phyloP scores from a whole-genome alignment of 2,113 vertebrate genomes.

The Hemiscyllium ocellatum region DNA sequence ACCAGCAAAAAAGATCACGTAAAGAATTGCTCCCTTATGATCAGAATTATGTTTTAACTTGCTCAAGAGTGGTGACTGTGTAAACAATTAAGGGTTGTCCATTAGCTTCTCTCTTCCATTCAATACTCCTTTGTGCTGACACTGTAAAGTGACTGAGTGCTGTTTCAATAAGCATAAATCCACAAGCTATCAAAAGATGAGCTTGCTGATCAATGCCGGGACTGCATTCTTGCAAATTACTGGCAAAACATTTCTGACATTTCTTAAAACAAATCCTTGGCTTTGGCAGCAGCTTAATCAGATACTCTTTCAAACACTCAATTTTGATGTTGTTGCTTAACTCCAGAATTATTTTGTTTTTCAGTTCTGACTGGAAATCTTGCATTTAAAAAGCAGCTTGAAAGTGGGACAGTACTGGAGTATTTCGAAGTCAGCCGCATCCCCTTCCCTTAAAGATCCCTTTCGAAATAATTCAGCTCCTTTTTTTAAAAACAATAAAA shows the following conservation, averaged over 20 bases:
- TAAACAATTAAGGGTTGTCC: not conserved
- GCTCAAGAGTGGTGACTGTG: too few relatives aligned
- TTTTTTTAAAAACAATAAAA: not conserved
- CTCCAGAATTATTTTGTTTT: not conserved
- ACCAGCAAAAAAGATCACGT: not conserved
- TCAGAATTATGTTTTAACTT: not conserved
- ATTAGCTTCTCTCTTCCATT: not conserved
- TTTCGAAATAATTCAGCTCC: not conserved
- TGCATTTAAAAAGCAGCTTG: not conserved
- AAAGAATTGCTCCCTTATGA: not conserved
- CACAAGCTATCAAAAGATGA: not conserved
- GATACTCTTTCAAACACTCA: not conserved
- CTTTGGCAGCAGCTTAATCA: not conserved
- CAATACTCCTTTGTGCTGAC: not conserved
- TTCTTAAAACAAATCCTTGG: not conserved
- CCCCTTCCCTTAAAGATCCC: not conserved
- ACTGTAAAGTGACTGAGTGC: not conserved
- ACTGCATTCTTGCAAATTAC: not conserved
- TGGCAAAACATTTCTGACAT: not conserved
- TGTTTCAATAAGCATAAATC: not conserved
- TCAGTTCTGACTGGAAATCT: not conserved
- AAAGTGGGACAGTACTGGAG: not conserved
- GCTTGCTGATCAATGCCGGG: not conserved
- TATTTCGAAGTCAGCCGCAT: not conserved
- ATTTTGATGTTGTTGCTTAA: not conserved